These are phyloP conservation scores for Hydrozoanthus gracilis DNA, from an alignment of 92 coral and sea anemone species.

Conservation along the genomic window DNA sequence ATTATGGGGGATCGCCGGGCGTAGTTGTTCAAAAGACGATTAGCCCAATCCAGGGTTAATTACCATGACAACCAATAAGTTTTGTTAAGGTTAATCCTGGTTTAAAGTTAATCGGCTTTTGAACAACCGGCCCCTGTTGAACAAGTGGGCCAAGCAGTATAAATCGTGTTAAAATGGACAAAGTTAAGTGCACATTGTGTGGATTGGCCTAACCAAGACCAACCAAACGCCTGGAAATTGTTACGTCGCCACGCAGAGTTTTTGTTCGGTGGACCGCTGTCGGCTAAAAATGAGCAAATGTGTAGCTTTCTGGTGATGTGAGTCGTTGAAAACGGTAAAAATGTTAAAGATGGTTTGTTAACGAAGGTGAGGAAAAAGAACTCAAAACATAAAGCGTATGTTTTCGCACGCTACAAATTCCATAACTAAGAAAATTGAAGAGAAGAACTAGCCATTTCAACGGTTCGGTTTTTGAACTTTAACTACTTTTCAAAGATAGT, in stretches of 20 bases:
- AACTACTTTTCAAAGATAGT: conserved; percentile 64
- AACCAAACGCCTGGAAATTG: conserved; percentile 6
- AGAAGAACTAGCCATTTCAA: conserved; percentile 54
- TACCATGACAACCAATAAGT: too few species aligned
- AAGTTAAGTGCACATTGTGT: neutral
- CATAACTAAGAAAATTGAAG: conserved; percentile 55
- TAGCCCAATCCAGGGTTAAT: too few species aligned
- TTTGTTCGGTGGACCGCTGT: conserved; percentile 40
- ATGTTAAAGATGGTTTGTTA: too few species aligned
- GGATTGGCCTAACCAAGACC: conserved; percentile 4
- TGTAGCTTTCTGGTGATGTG: conserved; percentile 55
- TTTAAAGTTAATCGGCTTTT: too few species aligned
- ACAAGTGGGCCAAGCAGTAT: too few species aligned
- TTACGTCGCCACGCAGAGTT: conserved; percentile 27
- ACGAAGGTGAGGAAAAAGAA: conserved; percentile 51
- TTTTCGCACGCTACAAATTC: conserved; percentile 64
- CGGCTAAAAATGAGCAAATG: conserved; percentile 20
- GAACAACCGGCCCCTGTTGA: too few species aligned
- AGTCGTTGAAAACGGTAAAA: conserved; percentile 63
- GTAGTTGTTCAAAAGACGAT: too few species aligned
- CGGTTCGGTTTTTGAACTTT: conserved; percentile 57
- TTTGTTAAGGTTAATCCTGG: too few species aligned
- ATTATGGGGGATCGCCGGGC: too few species aligned
- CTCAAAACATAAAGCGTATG: conserved; percentile 8
- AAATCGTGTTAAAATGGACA: conserved; percentile 2